Conservation (phyloP, 2,113 vertebrate genomes). For the Colistium nudipinnis region DNA sequence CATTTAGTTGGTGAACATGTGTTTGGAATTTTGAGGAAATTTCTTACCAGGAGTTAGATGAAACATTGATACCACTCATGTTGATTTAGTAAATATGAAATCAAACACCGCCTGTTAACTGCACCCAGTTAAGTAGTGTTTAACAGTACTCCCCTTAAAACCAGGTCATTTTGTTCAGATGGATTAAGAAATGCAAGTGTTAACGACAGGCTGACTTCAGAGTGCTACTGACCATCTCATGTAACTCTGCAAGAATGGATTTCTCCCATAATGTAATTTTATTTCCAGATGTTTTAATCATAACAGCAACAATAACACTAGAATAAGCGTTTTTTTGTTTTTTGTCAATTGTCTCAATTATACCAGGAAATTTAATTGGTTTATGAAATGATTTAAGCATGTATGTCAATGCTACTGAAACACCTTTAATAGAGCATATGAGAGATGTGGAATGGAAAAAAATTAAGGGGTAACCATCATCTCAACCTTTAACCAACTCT, state of each 20-base stretch:
- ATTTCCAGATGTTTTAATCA: neutral
- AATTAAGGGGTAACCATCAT: slow-evolving; percentile 8
- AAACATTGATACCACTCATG: neutral
- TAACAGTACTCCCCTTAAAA: neutral
- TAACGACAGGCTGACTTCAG: neutral
- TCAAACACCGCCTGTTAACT: neutral
- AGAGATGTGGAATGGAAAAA: slow-evolving; percentile 42
- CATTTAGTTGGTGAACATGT: neutral
- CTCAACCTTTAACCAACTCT: slow-evolving; percentile 80
- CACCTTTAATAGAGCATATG: slow-evolving; percentile 34
- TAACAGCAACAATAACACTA: neutral
- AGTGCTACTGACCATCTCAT: neutral
- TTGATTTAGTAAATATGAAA: neutral
- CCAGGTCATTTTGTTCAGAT: neutral
- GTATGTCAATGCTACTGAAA: slow-evolving; percentile 29
- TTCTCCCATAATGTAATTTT: neutral
- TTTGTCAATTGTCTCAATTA: neutral
- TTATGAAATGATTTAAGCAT: slow-evolving; percentile 5
- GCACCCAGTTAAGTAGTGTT: neutral
- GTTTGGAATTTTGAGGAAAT: neutral
- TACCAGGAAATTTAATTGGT: neutral
- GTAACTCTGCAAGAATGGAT: neutral
- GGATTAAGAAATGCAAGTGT: too few species aligned
- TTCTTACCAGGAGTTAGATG: neutral
- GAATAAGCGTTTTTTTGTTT: neutral